Percentiles rank a stretch among this genome's conserved stretches.
Conservation (phyloP, 2,888 invertebrate genomes). For the Cryptocephalus primarius region DNA sequence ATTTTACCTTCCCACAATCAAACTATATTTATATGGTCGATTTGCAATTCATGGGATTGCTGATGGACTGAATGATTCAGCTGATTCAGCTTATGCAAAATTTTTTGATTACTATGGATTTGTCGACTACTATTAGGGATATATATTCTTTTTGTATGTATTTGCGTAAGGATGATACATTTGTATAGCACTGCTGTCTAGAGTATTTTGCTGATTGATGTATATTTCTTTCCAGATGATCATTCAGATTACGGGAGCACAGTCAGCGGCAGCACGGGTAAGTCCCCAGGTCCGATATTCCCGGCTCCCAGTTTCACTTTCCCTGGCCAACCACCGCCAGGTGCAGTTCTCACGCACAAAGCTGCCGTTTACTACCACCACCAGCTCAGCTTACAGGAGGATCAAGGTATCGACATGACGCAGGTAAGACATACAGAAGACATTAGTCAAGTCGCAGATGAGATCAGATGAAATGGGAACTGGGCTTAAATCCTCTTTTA, state of each 20-base stretch:
- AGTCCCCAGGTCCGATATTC: conserved; percentile 52
- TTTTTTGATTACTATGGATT: too few relatives aligned
- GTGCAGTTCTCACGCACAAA: conserved; percentile 61
- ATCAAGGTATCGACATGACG: conserved; percentile 81
- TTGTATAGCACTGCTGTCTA: too few relatives aligned
- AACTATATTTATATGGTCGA: too few relatives aligned
- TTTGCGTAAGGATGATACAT: too few relatives aligned
- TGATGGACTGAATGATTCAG: too few relatives aligned
- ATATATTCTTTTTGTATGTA: too few relatives aligned
- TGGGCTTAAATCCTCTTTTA: too few relatives aligned
- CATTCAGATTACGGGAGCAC: conserved; percentile 57
- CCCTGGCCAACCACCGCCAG: conserved; percentile 49
- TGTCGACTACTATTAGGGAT: too few relatives aligned
- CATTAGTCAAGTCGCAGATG: background rate
- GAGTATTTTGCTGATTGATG: background rate
- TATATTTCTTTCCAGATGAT: conserved; percentile 43
- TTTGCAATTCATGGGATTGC: too few relatives aligned
- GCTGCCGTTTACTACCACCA: conserved; percentile 72
- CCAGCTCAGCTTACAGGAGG: conserved; percentile 72
- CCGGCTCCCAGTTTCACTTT: conserved; percentile 63
- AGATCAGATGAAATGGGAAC: too few relatives aligned
- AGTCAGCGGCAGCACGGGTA: conserved; percentile 54
- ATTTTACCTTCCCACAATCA: too few relatives aligned
- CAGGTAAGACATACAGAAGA: conserved; percentile 42
- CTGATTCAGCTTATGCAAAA: too few relatives aligned